Base-by-base conservation (phyloP, 2,113 vertebrate genomes). In the Galbula dea region DNA sequence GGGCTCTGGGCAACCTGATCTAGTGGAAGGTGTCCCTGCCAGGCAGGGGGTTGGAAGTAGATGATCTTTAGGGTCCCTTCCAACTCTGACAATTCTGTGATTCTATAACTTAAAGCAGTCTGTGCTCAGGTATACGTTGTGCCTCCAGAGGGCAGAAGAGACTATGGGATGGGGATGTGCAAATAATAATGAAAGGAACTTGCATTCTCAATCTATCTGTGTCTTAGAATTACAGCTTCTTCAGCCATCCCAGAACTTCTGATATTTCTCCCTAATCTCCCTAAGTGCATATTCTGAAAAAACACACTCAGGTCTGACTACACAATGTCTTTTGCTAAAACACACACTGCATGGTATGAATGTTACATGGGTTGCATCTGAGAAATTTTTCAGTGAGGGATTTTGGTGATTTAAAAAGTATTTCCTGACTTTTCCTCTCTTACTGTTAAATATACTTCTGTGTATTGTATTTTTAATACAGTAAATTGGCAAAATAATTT, bases 271-370 rank as follows among this genome's bases (percentile, higher is more conserved):
- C 24, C 27, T 72, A 10, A 82, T 36, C 11, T 36, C n/a, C n/a
- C 39, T n/a, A 9, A 32, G 23, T 51, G 29, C 36, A 3, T 18
- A 15, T 41, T 71, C 15, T 71, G 41, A 27, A 71, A 75, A 79
- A 41, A 19, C 26, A 15, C 19, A 6, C 39, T 30, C 23, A 16
- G 32, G 12, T 54, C 27, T 46, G n/a, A 15, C 2, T 54, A 5
- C 20, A 26, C 14, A 24, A 1, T 23, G 11, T 48, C 52, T 66
- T 58, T 26, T 69, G 57, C 17, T n/a, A n/a, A 41, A 36, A 22
- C 43, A 39, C 0, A 0, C 37, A 9, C 52, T 48, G 30, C 16
- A 2, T 63, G 43, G 15, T 78, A 4, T 43, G 26, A 67, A n/a
- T 0, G 10, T 67, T 30, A 48, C 34, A 66, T 75, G 48, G 24